Evolutionary conservation across 2,888 invertebrate species (phyloP).

Genomic region (Cotesia congregata): DNA sequence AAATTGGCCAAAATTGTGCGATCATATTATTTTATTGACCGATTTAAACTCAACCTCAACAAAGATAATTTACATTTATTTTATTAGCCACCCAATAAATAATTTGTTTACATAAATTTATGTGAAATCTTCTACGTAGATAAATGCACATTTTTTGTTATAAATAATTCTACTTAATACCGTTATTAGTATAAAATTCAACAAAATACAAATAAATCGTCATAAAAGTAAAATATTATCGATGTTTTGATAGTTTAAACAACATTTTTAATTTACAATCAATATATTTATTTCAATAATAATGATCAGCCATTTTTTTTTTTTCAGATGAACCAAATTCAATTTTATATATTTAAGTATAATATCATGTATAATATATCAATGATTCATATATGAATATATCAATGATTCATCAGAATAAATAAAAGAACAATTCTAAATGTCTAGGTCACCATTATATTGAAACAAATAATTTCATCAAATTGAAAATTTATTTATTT

Average conservation of each 20-base stretch:
- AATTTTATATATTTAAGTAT: constrained; percentile 43
- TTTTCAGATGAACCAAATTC: constrained; percentile 41
- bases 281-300: constrained; percentile 49
- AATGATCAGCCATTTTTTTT: constrained; percentile 45
- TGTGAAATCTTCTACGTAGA: constrained; percentile 17
- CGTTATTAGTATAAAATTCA: constrained; percentile 15
- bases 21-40: constrained; percentile 39
- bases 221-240: constrained; percentile 22
- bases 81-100: not conserved
- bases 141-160: constrained; percentile 6
- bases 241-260: constrained; percentile 12
- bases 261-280: constrained; percentile 43
- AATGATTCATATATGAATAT: constrained; percentile 37
- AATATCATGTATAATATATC: constrained; percentile 43
- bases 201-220: constrained; percentile 6
- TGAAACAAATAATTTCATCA: constrained; percentile 50
- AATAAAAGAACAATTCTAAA: constrained; percentile 41
- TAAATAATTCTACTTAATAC: constrained; percentile 14
- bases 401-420: constrained; percentile 30
- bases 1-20: constrained; percentile 31
- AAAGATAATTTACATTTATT: constrained; percentile 27
- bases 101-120: constrained; percentile 17
- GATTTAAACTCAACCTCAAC: constrained; percentile 49
- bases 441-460: constrained; percentile 49
- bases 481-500: constrained; percentile 47